phyloP scores from a whole-genome alignment of 37 sponge, comb jelly and placozoan genomes.

The Crambe crambe region DNA sequence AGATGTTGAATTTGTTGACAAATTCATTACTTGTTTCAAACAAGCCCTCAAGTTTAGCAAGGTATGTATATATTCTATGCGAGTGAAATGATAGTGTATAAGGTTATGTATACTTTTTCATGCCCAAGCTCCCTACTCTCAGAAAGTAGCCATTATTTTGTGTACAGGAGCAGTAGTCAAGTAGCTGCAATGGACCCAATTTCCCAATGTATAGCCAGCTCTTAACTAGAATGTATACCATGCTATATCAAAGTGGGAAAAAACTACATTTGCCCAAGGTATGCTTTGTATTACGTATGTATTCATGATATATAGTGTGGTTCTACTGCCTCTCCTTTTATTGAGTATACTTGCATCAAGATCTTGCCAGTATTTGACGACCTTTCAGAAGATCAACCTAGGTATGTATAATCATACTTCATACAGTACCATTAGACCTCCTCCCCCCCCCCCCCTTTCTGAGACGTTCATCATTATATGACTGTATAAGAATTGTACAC shows the following conservation, averaged over 20 bases:
- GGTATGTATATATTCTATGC: conserved; percentile 15
- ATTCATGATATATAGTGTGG: conserved; percentile 28
- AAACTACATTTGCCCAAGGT: background rate
- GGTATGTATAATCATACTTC: background rate
- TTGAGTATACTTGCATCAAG: conserved; percentile 27
- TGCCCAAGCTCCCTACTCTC: background rate
- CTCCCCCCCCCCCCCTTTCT: background rate
- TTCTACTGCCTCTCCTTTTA: conserved; percentile 27
- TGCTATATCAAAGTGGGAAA: no score
- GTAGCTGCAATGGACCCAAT: no score
- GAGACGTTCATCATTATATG: background rate
- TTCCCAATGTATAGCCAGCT: no score
- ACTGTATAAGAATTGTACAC: background rate
- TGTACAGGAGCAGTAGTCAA: no score
- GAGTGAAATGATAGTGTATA: conserved; percentile 1
- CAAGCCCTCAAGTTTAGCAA: conserved; percentile 65
- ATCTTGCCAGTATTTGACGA: conserved; percentile 37
- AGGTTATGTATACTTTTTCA: background rate
- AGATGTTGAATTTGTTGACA: conserved; percentile 36
- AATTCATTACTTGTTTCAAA: conserved; percentile 62
- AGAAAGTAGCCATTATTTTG: no score
- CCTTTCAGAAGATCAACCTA: conserved; percentile 23
- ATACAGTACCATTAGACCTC: background rate
- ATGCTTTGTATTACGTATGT: background rate
- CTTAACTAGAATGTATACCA: no score